Percentiles rank a stretch among this genome's conserved stretches.
Conservation (phyloP, 2,797 vertebrate species). For the Pangasius larnaudii region DNA sequence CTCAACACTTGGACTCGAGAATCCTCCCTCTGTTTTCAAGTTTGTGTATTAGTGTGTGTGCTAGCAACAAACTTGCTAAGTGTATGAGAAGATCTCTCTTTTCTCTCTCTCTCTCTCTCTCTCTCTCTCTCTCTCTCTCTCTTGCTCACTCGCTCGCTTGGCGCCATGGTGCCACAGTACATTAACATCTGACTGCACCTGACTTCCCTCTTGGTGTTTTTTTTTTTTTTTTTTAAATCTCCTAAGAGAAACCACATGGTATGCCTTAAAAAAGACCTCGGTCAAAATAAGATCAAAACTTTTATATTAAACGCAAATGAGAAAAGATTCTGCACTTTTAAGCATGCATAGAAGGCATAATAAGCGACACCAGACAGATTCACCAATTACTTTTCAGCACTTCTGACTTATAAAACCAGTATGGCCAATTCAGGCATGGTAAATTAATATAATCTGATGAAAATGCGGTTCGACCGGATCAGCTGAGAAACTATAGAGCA, state of each 20-base stretch:
- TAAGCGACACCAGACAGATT: neutral
- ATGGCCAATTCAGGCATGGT: neutral
- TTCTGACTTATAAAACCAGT: neutral
- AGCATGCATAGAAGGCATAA: neutral
- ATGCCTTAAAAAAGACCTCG: slow-evolving; percentile 13
- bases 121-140: neutral
- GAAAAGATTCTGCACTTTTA: neutral
- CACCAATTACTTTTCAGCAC: neutral
- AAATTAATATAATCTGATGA: neutral
- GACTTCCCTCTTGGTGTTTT: slow-evolving; percentile 23
- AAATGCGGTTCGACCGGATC: neutral
- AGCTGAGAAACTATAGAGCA: neutral
- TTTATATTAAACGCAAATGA: neutral
- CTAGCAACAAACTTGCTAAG: neutral
- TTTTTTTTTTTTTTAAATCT: neutral
- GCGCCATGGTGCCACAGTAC: slow-evolving; percentile 57
- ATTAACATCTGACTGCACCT: slow-evolving; percentile 50
- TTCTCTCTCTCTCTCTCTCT: neutral
- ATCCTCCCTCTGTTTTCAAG: neutral
- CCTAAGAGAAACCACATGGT: neutral
- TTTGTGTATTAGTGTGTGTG: neutral
- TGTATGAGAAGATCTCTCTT: neutral
- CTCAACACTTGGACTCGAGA: slow-evolving; percentile 1
- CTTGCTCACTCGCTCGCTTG: neutral
- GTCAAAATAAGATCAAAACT: neutral